Evolutionary conservation across 2,888 invertebrate species (phyloP).

Genomic region (Apomyelois bistriatella): DNA sequence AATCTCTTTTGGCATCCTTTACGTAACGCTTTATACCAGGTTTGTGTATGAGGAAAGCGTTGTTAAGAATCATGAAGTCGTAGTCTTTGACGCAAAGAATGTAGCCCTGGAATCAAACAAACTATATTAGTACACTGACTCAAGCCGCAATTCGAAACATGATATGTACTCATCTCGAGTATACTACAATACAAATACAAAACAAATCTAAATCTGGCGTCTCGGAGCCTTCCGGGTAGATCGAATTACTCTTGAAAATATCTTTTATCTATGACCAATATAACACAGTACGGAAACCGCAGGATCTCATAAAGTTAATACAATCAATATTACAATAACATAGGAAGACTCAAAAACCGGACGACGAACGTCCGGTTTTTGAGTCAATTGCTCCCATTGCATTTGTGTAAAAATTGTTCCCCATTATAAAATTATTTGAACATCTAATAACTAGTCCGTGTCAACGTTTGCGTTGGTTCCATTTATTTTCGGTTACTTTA

Average conservation of each 20-base stretch:
- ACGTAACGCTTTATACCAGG: slow-evolving; percentile 93
- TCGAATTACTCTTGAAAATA: slow-evolving; percentile 13
- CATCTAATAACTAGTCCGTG: too few relatives aligned
- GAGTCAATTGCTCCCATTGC: too few relatives aligned
- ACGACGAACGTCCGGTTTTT: too few relatives aligned
- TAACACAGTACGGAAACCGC: not conserved
- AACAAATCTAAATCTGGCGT: not conserved
- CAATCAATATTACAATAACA: too few relatives aligned
- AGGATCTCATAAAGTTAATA: too few relatives aligned
- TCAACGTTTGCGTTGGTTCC: too few relatives aligned
- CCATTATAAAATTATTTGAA: too few relatives aligned
- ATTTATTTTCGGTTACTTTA: too few relatives aligned
- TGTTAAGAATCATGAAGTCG: slow-evolving; percentile 95
- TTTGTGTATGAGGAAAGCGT: slow-evolving; percentile 95
- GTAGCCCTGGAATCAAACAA: slow-evolving; percentile 85
- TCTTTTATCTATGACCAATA: not conserved
- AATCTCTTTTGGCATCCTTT: slow-evolving; percentile 87
- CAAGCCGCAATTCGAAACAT: not conserved
- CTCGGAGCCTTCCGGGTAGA: not conserved
- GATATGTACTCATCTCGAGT: not conserved
- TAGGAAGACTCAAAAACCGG: too few relatives aligned
- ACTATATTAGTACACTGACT: slow-evolving; percentile 1
- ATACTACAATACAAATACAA: not conserved
- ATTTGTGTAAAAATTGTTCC: too few relatives aligned
- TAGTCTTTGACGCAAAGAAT: slow-evolving; percentile 94